Percentiles rank a stretch among this genome's conserved stretches.
These are phyloP conservation scores for Pangasius mekongensis DNA, from an alignment of 2,797 vertebrate genomes.

Conservation along the genomic window DNA sequence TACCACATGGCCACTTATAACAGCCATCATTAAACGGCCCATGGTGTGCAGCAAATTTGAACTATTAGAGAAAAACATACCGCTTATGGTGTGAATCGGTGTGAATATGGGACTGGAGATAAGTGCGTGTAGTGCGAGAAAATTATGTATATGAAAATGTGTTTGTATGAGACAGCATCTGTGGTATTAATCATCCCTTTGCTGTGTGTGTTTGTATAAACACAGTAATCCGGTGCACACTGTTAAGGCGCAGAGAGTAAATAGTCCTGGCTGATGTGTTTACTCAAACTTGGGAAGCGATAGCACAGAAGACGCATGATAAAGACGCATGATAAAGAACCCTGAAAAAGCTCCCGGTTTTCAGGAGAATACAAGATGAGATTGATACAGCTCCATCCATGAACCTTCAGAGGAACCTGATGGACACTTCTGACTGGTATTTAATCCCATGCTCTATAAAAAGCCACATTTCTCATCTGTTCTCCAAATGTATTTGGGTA, in stretches of 20 bases:
- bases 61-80: neutral
- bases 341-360: constrained; percentile 33
- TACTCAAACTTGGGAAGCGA: constrained; percentile 50
- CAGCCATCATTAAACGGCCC: constrained; percentile 41
- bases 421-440: neutral
- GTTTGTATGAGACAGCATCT: constrained; percentile 2
- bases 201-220: constrained; percentile 54
- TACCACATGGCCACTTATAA: constrained; percentile 48
- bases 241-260: constrained; percentile 59
- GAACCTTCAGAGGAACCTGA: neutral
- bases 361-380: neutral
- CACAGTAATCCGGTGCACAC: constrained; percentile 43
- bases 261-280: constrained; percentile 56
- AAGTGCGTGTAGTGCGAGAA: neutral
- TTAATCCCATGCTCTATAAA: neutral
- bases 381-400: neutral
- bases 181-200: constrained; percentile 48
- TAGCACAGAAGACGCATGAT: constrained; percentile 17
- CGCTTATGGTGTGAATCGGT: neutral
- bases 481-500: neutral
- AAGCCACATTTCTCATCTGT: neutral
- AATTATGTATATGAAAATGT: neutral
- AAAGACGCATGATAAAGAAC: constrained; percentile 2
- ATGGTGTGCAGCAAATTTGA: constrained; percentile 44
- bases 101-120: neutral